phyloP scores from a whole-genome alignment of 2,888 invertebrate species.

The Tiliacea aurago region DNA sequence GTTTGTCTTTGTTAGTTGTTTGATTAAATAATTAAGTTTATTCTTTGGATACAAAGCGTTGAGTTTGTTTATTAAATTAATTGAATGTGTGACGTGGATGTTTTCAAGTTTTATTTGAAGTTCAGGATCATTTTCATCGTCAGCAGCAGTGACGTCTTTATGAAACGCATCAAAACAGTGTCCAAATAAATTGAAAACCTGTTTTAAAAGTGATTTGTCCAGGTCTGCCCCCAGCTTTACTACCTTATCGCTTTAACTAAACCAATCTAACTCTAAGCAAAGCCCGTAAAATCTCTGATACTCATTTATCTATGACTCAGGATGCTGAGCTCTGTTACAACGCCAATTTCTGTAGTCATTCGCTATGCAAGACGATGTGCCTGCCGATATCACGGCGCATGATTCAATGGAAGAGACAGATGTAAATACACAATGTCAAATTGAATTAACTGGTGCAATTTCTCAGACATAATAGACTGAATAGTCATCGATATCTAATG shows the following conservation, averaged over 20 bases:
- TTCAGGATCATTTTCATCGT: background rate
- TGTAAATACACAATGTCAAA: background rate
- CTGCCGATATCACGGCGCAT: slow-evolving; percentile 36
- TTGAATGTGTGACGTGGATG: background rate
- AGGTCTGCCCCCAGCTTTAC: background rate
- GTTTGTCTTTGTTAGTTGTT: background rate
- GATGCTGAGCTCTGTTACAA: slow-evolving; percentile 64
- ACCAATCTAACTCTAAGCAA: slow-evolving; percentile 40
- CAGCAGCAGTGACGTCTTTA: background rate
- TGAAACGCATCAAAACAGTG: background rate
- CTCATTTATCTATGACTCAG: slow-evolving; percentile 64
- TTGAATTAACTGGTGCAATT: background rate
- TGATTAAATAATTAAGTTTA: background rate
- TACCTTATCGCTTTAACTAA: background rate
- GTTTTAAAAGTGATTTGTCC: background rate
- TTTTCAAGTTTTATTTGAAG: background rate
- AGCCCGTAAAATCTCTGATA: slow-evolving; percentile 53
- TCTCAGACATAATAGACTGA: too few species aligned
- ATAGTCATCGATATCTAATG: background rate
- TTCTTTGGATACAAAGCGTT: slow-evolving; percentile 7
- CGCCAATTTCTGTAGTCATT: slow-evolving; percentile 79
- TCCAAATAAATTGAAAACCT: background rate
- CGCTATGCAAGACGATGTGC: slow-evolving; percentile 79
- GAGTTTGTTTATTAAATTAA: background rate
- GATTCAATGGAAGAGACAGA: slow-evolving; percentile 55